These are phyloP conservation scores for Myotis davidii DNA, from an alignment of 2,113 vertebrate genomes.

Conservation along the genomic window DNA sequence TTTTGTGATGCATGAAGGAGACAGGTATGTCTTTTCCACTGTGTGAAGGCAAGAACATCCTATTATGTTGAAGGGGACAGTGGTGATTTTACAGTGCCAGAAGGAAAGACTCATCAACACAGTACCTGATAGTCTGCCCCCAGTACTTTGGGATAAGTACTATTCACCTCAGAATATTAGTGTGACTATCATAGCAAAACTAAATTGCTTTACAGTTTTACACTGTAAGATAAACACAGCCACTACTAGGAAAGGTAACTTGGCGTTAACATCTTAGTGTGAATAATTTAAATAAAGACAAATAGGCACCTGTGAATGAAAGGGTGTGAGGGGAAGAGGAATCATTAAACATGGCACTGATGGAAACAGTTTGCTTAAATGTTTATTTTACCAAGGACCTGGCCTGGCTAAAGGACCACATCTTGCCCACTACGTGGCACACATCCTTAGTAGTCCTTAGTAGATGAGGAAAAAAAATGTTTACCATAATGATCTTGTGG, in stretches of 20 bases:
- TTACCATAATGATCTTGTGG: conserved; percentile 2
- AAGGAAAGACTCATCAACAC: not conserved
- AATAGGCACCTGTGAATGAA: not conserved
- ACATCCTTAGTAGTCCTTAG: not conserved
- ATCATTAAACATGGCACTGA: not conserved
- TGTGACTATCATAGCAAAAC: not conserved
- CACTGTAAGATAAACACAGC: not conserved
- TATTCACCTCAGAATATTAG: not conserved
- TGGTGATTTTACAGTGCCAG: not conserved
- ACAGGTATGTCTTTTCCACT: not conserved
- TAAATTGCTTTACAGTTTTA: not conserved
- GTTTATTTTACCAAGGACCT: not conserved
- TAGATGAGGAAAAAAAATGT: not conserved
- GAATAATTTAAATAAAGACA: conserved; percentile 4
- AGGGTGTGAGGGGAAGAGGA: not conserved
- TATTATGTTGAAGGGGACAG: not conserved
- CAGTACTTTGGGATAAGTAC: not conserved
- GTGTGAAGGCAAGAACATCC: not conserved
- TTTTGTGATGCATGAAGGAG: not conserved
- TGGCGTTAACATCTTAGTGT: not conserved
- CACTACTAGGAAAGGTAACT: not conserved
- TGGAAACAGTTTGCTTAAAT: not conserved
- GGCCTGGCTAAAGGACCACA: not conserved
- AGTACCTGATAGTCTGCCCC: not conserved
- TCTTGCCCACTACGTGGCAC: not conserved